phyloP scores from a whole-genome alignment of 2,797 vertebrate genomes.

The Acanthopagrus latus region DNA sequence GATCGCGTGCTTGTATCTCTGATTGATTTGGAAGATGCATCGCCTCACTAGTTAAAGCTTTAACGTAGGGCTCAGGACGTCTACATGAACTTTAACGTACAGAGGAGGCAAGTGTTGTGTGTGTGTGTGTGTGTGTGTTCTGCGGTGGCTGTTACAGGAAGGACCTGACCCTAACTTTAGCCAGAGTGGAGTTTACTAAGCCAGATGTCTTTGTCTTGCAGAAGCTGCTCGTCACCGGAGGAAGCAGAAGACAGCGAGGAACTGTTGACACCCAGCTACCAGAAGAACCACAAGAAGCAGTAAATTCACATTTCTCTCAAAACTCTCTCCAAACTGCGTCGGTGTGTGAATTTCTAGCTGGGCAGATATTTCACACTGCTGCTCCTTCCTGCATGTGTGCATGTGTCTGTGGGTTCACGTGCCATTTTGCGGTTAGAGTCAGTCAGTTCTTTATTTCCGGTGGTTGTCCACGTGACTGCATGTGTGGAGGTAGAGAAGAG shows the following conservation, averaged over 20 bases:
- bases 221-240: constrained; percentile 86
- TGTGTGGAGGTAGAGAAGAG: background rate
- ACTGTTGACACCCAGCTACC: constrained; percentile 80
- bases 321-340: constrained; percentile 1
- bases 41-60: background rate
- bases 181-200: constrained; percentile 7
- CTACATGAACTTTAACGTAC: background rate
- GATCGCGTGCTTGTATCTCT: background rate
- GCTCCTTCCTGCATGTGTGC: constrained; percentile 3
- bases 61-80: background rate
- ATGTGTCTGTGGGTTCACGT: constrained; percentile 10
- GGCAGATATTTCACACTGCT: constrained; percentile 1
- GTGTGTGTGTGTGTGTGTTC: background rate
- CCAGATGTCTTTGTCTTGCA: constrained; percentile 61
- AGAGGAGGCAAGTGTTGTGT: background rate
- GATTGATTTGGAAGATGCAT: background rate
- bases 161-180: background rate
- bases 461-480: constrained; percentile 10
- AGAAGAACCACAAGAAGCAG: constrained; percentile 86
- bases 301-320: constrained; percentile 62
- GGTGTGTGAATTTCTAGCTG: constrained; percentile 20
- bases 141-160: background rate
- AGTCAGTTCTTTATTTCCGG: constrained; percentile 49
- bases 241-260: constrained; percentile 84
- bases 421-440: constrained; percentile 45